Evolutionary conservation across 1,140 invertebrate species (phyloP).

Genomic region (Zaprionus nigranus): DNA sequence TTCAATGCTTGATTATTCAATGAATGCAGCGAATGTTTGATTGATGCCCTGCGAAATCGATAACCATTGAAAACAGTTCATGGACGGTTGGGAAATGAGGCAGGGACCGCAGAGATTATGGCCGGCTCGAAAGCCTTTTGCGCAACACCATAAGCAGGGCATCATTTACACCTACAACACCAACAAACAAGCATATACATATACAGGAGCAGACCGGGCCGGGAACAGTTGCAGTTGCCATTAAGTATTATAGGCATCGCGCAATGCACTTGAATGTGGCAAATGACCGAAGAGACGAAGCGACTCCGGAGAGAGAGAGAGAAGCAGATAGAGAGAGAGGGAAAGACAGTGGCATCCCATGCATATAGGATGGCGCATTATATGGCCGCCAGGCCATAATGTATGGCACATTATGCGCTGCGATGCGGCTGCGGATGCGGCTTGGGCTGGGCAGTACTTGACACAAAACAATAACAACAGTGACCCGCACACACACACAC

Average conservation of each 20-base stretch:
- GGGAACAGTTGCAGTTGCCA: conserved; percentile 20
- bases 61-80: conserved; percentile 10
- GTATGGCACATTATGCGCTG: conserved; percentile 64
- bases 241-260: conserved; percentile 39
- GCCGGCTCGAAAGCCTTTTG: conserved; percentile 15
- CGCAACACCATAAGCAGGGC: conserved; percentile 52
- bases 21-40: conserved; percentile 17
- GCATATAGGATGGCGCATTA: conserved; percentile 73
- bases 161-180: conserved; percentile 71
- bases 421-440: conserved; percentile 33
- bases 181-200: no score
- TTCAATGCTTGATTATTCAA: conserved; percentile 1
- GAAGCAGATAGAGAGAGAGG: background rate
- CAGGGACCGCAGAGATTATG: conserved; percentile 14
- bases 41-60: conserved; percentile 9
- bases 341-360: conserved; percentile 49
- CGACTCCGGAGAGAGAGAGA: background rate
- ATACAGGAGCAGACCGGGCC: background rate
- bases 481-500: conserved; percentile 5
- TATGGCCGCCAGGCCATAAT: conserved; percentile 64
- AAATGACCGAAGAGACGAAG: conserved; percentile 51
- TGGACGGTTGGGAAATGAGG: background rate
- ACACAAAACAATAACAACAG: conserved; percentile 43
- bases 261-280: conserved; percentile 51
- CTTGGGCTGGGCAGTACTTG: conserved; percentile 35